phyloP scores from a whole-genome alignment of 2,113 vertebrate species.

The Chaetodon auriga region DNA sequence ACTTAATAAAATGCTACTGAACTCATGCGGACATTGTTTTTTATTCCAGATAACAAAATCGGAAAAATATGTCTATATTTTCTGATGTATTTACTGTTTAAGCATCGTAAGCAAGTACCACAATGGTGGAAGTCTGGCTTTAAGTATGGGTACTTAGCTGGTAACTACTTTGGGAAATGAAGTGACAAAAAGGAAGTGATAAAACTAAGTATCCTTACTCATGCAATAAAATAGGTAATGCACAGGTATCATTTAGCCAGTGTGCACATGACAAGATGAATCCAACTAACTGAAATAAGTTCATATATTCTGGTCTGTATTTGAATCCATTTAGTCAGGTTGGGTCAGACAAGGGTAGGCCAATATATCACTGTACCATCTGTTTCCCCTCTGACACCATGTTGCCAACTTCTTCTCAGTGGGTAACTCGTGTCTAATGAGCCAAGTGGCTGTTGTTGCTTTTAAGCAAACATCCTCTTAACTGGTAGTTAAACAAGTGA shows the following conservation, averaged over 20 bases:
- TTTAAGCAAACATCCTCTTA: slow-evolving; percentile 44
- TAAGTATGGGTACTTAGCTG: too few relatives aligned
- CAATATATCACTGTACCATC: slow-evolving; percentile 22
- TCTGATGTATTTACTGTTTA: too few relatives aligned
- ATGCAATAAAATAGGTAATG: too few relatives aligned
- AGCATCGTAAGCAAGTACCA: too few relatives aligned
- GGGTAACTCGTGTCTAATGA: slow-evolving; percentile 13
- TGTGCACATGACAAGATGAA: not conserved
- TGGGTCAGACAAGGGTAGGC: not conserved
- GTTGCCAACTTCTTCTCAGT: slow-evolving; percentile 26
- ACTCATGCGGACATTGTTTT: too few relatives aligned
- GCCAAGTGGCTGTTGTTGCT: slow-evolving; percentile 29
- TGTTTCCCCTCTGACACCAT: slow-evolving; percentile 32
- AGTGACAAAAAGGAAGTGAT: too few relatives aligned
- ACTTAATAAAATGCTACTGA: too few relatives aligned
- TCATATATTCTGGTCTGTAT: not conserved
- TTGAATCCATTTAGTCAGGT: not conserved
- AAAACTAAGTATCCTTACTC: too few relatives aligned
- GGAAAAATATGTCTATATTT: too few relatives aligned
- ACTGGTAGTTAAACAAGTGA: slow-evolving; percentile 3
- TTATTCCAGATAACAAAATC: too few relatives aligned
- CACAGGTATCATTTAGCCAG: not conserved
- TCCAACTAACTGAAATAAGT: not conserved
- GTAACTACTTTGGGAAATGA: too few relatives aligned
- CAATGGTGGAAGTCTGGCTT: too few relatives aligned